Evolutionary conservation across 2,113 vertebrate genomes (phyloP).

Genomic region (Oryzias celebensis): DNA sequence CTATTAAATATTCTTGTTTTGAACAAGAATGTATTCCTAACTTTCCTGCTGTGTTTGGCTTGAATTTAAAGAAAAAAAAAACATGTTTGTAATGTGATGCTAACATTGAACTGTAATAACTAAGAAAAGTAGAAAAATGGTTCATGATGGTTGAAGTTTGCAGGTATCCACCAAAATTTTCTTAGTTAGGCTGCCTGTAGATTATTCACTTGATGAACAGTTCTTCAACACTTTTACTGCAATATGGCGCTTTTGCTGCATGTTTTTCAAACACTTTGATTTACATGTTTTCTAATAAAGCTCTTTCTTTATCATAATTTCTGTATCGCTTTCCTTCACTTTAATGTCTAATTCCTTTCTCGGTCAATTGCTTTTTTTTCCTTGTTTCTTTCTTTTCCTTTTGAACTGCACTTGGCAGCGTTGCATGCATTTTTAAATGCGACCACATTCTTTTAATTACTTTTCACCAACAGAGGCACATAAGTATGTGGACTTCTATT

Average conservation of each 20-base stretch:
- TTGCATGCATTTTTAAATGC: constrained; percentile 15
- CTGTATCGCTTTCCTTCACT: not conserved
- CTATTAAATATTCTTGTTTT: too few relatives aligned
- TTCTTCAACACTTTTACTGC: too few relatives aligned
- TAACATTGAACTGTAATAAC: too few relatives aligned
- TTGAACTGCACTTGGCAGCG: not conserved
- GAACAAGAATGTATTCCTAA: too few relatives aligned
- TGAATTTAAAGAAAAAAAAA: too few relatives aligned
- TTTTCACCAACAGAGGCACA: constrained; percentile 11
- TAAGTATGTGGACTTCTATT: constrained; percentile 3
- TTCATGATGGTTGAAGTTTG: too few relatives aligned
- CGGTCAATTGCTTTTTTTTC: constrained; percentile 4
- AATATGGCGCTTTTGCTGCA: not conserved
- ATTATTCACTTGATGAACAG: too few relatives aligned
- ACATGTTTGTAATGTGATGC: too few relatives aligned
- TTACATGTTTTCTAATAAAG: not conserved
- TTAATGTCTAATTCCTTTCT: not conserved
- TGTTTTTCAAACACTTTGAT: not conserved
- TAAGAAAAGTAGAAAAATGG: too few relatives aligned
- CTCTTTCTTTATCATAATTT: not conserved
- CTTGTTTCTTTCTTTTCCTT: not conserved
- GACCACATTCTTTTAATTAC: constrained; percentile 38
- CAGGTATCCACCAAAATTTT: too few relatives aligned
- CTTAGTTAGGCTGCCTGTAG: too few relatives aligned
- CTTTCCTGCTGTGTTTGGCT: too few relatives aligned